Evolutionary conservation across 2,113 vertebrate species (phyloP).

Genomic region (Strigops habroptila): DNA sequence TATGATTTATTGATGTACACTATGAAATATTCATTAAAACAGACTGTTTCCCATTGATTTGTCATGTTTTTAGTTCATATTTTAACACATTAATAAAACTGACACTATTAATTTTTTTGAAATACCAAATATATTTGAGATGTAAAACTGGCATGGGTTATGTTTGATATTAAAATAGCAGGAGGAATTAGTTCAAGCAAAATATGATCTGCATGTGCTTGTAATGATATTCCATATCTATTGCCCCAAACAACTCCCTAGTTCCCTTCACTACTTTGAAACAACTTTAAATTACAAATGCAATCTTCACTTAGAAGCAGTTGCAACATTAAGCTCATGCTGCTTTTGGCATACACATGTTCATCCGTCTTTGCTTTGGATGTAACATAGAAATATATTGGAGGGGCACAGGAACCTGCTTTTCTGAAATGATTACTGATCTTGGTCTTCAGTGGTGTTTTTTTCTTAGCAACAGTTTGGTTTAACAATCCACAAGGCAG

Average conservation of each 20-base stretch:
- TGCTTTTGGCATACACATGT: neutral
- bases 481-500: constrained; percentile 44
- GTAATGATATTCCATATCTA: constrained; percentile 19
- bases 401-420: neutral
- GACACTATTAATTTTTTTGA: constrained; percentile 74
- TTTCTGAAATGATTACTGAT: neutral
- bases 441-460: neutral
- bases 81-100: constrained; percentile 79
- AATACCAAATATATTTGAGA: constrained; percentile 68
- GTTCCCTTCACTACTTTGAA: constrained; percentile 31
- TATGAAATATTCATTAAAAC: constrained; percentile 80
- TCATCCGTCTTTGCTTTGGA: neutral
- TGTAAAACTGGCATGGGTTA: neutral
- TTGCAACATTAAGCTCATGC: constrained; percentile 6
- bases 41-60: constrained; percentile 73
- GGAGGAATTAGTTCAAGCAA: constrained; percentile 44
- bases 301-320: constrained; percentile 5
- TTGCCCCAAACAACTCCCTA: constrained; percentile 35
- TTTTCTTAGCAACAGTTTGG: neutral
- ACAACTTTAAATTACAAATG: constrained; percentile 48
- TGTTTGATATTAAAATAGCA: constrained; percentile 26
- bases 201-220: neutral
- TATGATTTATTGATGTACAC: constrained; percentile 71
- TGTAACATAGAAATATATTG: neutral
- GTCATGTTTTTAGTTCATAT: constrained; percentile 79